These are phyloP conservation scores for Chromobotia macracanthus DNA, from an alignment of 2,797 vertebrate species.

Conservation along the genomic window DNA sequence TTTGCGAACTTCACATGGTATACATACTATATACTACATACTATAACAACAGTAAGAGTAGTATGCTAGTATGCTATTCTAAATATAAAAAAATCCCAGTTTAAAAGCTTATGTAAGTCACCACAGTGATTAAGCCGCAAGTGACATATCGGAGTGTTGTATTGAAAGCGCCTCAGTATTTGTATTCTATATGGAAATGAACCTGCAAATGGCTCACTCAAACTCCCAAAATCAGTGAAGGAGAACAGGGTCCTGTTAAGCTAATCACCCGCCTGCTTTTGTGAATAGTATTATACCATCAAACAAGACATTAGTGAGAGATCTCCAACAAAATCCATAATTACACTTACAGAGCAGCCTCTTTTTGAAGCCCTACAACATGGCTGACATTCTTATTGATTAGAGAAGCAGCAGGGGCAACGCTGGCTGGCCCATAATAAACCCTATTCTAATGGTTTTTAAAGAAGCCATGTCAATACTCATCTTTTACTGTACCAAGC, in stretches of 20 bases:
- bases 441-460: conserved; percentile 51
- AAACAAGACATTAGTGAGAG: conserved; percentile 38
- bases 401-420: background rate
- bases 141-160: background rate
- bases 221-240: background rate
- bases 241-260: conserved; percentile 46
- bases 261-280: conserved; percentile 52
- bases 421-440: conserved; percentile 30
- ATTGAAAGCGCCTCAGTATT: background rate
- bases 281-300: conserved; percentile 52
- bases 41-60: background rate
- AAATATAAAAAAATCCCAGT: background rate
- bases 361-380: conserved; percentile 29
- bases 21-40: background rate
- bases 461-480: conserved; percentile 45
- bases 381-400: conserved; percentile 30
- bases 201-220: background rate
- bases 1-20: too few relatives aligned
- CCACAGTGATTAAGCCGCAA: background rate
- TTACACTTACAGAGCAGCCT: conserved; percentile 1
- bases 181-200: background rate
- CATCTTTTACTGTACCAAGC: conserved; percentile 28
- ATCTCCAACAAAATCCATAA: conserved; percentile 47
- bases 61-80: background rate
- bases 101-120: background rate